Conservation (phyloP, 92 coral and sea anemone genomes). For the Virgularia gustaviana region DNA sequence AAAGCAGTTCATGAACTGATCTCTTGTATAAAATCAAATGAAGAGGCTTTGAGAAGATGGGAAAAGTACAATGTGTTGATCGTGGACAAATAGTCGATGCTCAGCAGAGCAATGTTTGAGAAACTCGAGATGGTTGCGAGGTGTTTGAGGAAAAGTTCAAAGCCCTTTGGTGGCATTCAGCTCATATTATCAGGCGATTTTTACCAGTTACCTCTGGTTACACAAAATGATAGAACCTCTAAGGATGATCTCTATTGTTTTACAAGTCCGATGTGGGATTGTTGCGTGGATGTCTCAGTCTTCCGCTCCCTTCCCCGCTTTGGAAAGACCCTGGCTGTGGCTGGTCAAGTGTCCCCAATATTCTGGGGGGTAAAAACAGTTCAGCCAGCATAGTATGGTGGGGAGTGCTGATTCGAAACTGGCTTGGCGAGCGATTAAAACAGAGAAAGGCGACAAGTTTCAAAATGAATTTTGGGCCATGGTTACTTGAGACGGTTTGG, state of each 20-base stretch:
- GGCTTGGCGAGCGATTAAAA: too few relatives aligned
- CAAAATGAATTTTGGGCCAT: too few relatives aligned
- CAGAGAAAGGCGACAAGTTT: too few relatives aligned
- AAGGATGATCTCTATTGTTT: conserved; percentile 33
- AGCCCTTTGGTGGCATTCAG: conserved; percentile 49
- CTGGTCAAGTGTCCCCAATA: too few relatives aligned
- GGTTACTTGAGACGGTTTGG: too few relatives aligned
- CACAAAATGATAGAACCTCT: background rate
- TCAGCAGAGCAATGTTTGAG: conserved; percentile 46
- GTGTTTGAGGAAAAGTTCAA: background rate
- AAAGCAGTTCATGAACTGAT: conserved; percentile 38
- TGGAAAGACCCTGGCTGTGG: too few relatives aligned
- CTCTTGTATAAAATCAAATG: conserved; percentile 1
- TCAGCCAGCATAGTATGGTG: too few relatives aligned
- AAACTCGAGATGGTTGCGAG: conserved; percentile 38
- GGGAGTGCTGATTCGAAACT: too few relatives aligned
- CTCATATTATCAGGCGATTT: conserved; percentile 41
- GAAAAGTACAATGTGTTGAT: background rate
- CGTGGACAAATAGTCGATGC: conserved; percentile 45
- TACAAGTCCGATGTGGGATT: conserved; percentile 22
- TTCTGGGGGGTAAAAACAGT: too few relatives aligned
- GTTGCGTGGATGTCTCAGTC: conserved; percentile 27
- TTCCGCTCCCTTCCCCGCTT: too few relatives aligned
- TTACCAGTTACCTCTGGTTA: conserved; percentile 2
- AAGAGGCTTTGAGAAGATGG: conserved; percentile 36